Base-by-base conservation (phyloP, 2,797 vertebrate genomes). In the Aselliscus stoliczkanus region DNA sequence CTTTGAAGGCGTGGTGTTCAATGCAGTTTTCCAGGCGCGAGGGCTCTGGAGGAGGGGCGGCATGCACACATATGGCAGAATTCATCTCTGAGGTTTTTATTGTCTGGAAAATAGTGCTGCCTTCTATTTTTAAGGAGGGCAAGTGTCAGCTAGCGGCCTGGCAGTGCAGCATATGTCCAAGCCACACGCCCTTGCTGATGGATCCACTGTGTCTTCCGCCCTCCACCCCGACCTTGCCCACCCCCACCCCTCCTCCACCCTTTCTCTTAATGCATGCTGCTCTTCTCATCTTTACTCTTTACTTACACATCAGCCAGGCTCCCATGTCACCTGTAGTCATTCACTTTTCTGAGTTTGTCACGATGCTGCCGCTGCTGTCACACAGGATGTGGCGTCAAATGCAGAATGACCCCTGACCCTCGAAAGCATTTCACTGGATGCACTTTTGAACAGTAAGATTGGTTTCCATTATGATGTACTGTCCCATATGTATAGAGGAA, bases 111-210 rank as follows among this genome's bases (percentile, higher is more conserved):
- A 37, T 31, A 21, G 12, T 15, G 52, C n/a, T 1, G 31, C 13
- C 83, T 39, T 56, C 0, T 5, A n/a, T 56, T 75, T 79, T 21
- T 7, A 42, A 5, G 62, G 79, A 67, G 60, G 42, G 76, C 92
- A 56, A 58, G 56, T 65, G 56, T 94, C 58, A 54, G 92, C 90
- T 7, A 37, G 64, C 69, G 79, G 52, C 73, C 73, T 13, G 39
- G 17, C 5, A 0, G 76, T 0, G 1, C 0, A 7, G 47, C 25
- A 0, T 12, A 0, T 4, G 80, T 31, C 56, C 21, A 1, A 60
- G 31, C 31, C 52, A 0, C 3, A 31, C 18, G 42, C 7, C 14
- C 50, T 31, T 44, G 50, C 56, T 2, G 0, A 3, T 1, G 23
- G 21, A 5, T 17, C 52, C 3, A 1, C 42, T 20, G 11, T 10